Percentiles rank a stretch among this genome's conserved stretches.
These are phyloP conservation scores for Dinomys branickii DNA, from an alignment of 2,113 vertebrate genomes.

Conservation along the genomic window DNA sequence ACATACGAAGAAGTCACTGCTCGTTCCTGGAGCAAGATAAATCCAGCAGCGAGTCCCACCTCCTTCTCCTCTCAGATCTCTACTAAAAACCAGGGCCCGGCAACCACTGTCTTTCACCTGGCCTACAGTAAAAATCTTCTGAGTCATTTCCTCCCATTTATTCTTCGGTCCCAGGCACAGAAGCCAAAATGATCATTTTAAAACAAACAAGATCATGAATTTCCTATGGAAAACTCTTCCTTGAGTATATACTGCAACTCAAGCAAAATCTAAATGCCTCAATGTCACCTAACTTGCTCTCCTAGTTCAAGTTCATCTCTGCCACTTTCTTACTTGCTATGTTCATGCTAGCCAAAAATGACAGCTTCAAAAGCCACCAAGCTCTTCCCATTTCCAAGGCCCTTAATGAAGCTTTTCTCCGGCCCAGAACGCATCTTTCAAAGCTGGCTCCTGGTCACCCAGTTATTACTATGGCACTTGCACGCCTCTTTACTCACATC, in stretches of 20 bases:
- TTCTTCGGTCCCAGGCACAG: neutral
- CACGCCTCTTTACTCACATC: neutral
- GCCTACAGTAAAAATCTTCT: neutral
- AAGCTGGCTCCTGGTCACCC: neutral
- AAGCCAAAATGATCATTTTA: constrained; percentile 8
- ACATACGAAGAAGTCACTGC: neutral
- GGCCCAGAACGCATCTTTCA: neutral
- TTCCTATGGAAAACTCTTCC: neutral
- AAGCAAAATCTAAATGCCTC: neutral
- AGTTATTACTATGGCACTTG: neutral
- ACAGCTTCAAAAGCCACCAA: neutral
- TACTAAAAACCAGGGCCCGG: neutral
- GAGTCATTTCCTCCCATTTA: neutral
- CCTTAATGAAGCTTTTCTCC: neutral
- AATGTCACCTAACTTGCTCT: neutral
- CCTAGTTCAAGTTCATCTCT: neutral
- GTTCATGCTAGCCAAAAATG: neutral
- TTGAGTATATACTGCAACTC: neutral
- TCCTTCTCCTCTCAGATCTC: constrained; percentile 10
- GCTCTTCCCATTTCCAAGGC: neutral
- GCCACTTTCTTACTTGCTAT: neutral
- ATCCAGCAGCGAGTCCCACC: neutral
- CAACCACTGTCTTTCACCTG: neutral
- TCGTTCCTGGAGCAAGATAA: neutral
- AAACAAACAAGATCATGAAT: neutral